Base-by-base conservation (phyloP, 2,113 vertebrate species). In the Aptenodytes forsteri region DNA sequence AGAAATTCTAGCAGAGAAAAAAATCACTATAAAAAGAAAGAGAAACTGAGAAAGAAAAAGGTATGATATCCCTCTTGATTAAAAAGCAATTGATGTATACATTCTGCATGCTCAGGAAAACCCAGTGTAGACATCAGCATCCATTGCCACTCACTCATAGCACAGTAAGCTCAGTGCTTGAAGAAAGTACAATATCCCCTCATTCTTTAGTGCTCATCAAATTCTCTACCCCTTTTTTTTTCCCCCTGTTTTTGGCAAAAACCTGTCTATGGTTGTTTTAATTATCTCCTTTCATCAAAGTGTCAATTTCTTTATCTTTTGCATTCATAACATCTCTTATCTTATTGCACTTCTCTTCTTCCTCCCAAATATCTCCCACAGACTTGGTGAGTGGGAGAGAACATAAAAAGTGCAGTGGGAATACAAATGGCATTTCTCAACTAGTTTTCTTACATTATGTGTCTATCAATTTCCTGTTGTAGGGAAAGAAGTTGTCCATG, bases 41-140 rank as follows among this genome's bases (percentile, higher is more conserved):
- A 77, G 7, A 90, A 92, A 66, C 16, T 13, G 22, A 87, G 59
- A 46, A 20, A 64, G 46, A 36, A 80, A 27, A 70, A 77, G 2
- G 38, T n/a, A 17, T 0, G 0, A 12, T 32, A 42, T 10, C 3
- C 17, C 9, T 32, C n/a, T 44, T 34, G 40, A 50, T 79, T 38
- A 56, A 50, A 82, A 70, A 54, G 19, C 32, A 61, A 52, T n/a
- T 26, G 29, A 89, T 47, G 20, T 19, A 26, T 29, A 56, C 10
- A 27, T 70, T 89, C 36, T 54, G 16, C 7, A 12, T 47, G 25
- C 52, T 62, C 10, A 30, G 29, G 15, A 50, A 61, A 89, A 55
- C 1, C 10, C 25, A 9, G 4, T 14, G 9, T 14, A 58, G 27
- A 34, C 16, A 72, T 47, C 56, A 83, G 21, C 20, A 49, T 34